Evolutionary conservation across 2,888 invertebrate genomes (phyloP), one percentile per base, ranked within the genome.

Genomic region (Colletes collaris): DNA sequence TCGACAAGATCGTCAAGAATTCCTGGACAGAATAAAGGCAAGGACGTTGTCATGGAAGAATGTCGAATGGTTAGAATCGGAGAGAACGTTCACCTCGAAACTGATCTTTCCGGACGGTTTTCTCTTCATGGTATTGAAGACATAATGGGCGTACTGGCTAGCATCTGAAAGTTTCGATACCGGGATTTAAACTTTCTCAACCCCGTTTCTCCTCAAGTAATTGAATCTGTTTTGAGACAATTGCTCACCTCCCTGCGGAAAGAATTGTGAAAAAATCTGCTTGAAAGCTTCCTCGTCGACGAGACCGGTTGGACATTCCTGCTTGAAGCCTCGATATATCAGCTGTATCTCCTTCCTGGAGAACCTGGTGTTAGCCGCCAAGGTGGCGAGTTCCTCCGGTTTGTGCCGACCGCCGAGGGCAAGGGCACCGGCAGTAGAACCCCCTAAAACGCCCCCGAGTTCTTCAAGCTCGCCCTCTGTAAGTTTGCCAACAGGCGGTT

Each of bases 61-160:
- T 1, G 27, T 27, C 27, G 27, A 27, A 27, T 2, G 27, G 27
- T 40, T 49, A 40, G 10, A 27, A 35, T 59, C 37, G 6, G 16
- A 16, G 16, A 16, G 16, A 59, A 50, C 10, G 27, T 27, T 37
- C 91, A 98, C 98, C 96, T 98, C 98, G 90, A 98, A 98, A 92
- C 96, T 97, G 87, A 98, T 96, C 91, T 97, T 97, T 63, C 97
- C 97, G 49, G 95, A 95, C 87, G 96, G 95, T 89, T 97, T 96
- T 90, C 97, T 96, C 90, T 97, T 97, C 93, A 98, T 97, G 1
- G 98, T 97, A 93, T 97, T 97, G 95, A 98, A 98, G 70, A 98
- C 98, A 92, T 96, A 97, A 92, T 98, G 97, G 16, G 98, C 98
- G 93, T 98, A 98, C 90, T 97, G 96, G 68, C 96, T 96, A 52